phyloP scores from a whole-genome alignment of 2,888 invertebrate species.

The Volucella inanis region DNA sequence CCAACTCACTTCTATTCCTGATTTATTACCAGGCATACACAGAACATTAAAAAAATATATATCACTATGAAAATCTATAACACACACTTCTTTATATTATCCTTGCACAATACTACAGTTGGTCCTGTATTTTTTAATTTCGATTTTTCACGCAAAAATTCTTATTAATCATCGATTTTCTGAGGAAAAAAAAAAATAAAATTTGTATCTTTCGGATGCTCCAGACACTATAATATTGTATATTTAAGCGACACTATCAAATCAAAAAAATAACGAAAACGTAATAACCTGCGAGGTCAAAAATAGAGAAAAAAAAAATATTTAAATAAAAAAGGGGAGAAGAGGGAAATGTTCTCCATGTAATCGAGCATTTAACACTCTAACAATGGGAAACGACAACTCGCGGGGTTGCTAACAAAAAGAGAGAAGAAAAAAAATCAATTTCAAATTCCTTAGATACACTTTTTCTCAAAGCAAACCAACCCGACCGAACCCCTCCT shows the following conservation, averaged over 20 bases:
- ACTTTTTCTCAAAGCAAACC: slow-evolving; percentile 50
- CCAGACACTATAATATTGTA: slow-evolving; percentile 24
- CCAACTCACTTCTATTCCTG: slow-evolving; percentile 55
- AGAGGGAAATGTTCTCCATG: slow-evolving; percentile 58
- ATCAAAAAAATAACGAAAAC: slow-evolving; percentile 47
- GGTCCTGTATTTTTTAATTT: slow-evolving; percentile 12
- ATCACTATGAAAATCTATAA: slow-evolving; percentile 20
- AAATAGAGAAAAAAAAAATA: slow-evolving; percentile 54
- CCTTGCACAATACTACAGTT: slow-evolving; percentile 17
- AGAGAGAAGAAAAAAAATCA: slow-evolving; percentile 56
- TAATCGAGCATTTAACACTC: slow-evolving; percentile 55
- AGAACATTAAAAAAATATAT: neutral
- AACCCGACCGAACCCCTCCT: slow-evolving; percentile 25
- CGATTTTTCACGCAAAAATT: neutral
- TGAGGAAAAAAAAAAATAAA: slow-evolving; percentile 3
- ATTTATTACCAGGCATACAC: slow-evolving; percentile 38
- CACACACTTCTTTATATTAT: slow-evolving; percentile 30
- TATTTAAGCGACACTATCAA: slow-evolving; percentile 44
- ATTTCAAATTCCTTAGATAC: slow-evolving; percentile 74
- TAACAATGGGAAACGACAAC: slow-evolving; percentile 27
- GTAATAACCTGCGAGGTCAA: slow-evolving; percentile 65
- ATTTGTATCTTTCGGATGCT: slow-evolving; percentile 12
- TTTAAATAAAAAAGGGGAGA: slow-evolving; percentile 32
- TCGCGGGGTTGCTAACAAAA: slow-evolving; percentile 7
- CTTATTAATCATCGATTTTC: neutral